A percentile compares a stretch with the other conserved stretches of the same genome.
Evolutionary conservation across 2,888 invertebrate species (phyloP).

Genomic region (Phortica magna): DNA sequence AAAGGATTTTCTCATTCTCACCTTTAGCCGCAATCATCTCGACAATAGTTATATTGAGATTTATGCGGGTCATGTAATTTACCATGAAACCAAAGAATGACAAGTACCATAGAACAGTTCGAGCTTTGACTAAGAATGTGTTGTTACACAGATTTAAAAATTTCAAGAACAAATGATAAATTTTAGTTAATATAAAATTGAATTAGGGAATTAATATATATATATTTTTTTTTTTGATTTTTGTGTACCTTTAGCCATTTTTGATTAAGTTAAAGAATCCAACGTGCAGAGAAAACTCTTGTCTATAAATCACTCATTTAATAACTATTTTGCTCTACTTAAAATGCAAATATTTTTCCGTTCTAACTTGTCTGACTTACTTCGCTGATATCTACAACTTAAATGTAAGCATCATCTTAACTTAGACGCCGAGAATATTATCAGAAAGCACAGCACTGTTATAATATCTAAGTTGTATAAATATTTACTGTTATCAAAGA

Average conservation of each 20-base stretch:
- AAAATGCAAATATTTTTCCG: neutral
- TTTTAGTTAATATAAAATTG: too few species aligned
- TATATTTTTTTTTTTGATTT: conserved; percentile 24
- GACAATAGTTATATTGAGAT: conserved; percentile 84
- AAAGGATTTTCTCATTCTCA: conserved; percentile 24
- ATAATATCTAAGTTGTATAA: too few species aligned
- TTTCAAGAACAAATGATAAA: neutral
- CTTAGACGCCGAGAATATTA: neutral
- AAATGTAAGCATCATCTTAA: conserved; percentile 42
- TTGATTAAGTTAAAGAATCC: too few species aligned
- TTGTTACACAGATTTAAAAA: neutral
- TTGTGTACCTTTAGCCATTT: conserved; percentile 58
- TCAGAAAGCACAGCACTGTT: too few species aligned
- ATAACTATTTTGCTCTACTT: too few species aligned
- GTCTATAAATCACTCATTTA: too few species aligned
- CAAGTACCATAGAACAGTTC: conserved; percentile 82
- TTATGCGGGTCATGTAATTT: conserved; percentile 84
- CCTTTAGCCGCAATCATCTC: conserved; percentile 79
- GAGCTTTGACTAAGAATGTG: conserved; percentile 70
- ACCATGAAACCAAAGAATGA: conserved; percentile 83
- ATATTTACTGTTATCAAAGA: too few species aligned
- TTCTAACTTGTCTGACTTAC: neutral
- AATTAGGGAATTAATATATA: conserved; percentile 32
- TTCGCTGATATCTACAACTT: conserved; percentile 39
- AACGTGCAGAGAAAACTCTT: too few species aligned